phyloP scores from a whole-genome alignment of 1,140 invertebrate species.

The Goniozus legneri region DNA sequence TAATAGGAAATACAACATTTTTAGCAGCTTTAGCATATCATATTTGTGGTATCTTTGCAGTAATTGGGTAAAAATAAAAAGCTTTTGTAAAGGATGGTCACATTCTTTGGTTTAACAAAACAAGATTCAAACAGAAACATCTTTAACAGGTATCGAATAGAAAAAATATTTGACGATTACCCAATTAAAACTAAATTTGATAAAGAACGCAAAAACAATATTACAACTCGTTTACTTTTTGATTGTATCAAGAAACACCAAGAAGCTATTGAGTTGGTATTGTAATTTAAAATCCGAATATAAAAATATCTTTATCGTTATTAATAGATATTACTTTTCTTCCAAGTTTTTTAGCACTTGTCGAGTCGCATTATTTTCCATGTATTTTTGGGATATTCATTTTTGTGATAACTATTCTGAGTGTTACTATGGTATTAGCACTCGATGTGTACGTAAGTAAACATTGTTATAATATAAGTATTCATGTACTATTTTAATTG shows the following conservation, averaged over 20 bases:
- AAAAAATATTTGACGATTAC: not conserved
- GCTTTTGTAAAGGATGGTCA: not conserved
- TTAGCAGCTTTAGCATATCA: not conserved
- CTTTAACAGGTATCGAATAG: not conserved
- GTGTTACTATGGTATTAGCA: not conserved
- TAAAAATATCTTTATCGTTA: not conserved
- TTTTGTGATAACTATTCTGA: not conserved
- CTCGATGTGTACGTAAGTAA: not conserved
- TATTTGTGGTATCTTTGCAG: not conserved
- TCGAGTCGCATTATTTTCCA: not conserved
- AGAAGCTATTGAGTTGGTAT: not conserved
- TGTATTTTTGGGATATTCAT: not conserved
- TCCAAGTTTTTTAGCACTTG: not conserved
- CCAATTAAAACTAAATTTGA: not conserved
- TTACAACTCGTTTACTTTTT: not conserved
- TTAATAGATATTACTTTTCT: not conserved
- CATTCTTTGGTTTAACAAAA: not conserved
- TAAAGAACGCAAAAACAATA: not conserved
- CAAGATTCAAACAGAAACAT: too few species aligned
- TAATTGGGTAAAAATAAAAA: not conserved
- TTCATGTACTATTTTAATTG: not conserved
- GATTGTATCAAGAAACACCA: not conserved
- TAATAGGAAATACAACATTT: not conserved
- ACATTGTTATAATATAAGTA: not conserved
- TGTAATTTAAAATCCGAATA: not conserved